Conservation (phyloP, 1,140 invertebrate genomes). For the Pissodes strobi region DNA sequence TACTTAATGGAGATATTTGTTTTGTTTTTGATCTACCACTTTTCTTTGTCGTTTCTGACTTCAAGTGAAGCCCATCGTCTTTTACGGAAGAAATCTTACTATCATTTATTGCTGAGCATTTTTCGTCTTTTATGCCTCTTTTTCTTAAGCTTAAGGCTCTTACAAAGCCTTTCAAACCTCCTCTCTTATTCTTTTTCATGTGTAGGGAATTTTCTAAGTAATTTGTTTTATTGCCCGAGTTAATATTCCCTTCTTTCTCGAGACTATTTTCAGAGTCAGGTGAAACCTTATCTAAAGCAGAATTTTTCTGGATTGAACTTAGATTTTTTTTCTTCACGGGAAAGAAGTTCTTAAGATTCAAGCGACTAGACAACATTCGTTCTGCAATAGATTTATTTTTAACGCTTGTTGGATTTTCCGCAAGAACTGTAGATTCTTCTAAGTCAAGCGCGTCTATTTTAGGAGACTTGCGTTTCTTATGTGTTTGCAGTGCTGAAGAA, state of each 20-base stretch:
- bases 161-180: slow-evolving; percentile 29
- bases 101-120: background rate
- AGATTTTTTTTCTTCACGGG: slow-evolving; percentile 40
- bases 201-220: background rate
- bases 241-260: slow-evolving; percentile 4
- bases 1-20: background rate
- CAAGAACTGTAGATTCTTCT: background rate
- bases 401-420: background rate
- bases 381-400: slow-evolving; percentile 22
- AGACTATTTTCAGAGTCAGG: background rate
- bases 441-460: background rate
- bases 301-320: slow-evolving; percentile 15
- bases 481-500: slow-evolving; percentile 11
- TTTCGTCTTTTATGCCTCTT: slow-evolving; percentile 10
- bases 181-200: slow-evolving; percentile 21
- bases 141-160: slow-evolving; percentile 31
- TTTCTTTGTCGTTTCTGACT: background rate
- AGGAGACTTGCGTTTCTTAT: slow-evolving; percentile 6
- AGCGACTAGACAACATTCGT: slow-evolving; percentile 32
- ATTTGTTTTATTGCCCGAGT: slow-evolving; percentile 7
- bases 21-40: slow-evolving; percentile 1
- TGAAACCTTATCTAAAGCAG: slow-evolving; percentile 8
- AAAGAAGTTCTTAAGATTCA: slow-evolving; percentile 47
- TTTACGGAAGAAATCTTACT: background rate
- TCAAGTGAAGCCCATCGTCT: background rate